phyloP scores from a whole-genome alignment of 2,113 vertebrate species.

The Amia ocellicauda region DNA sequence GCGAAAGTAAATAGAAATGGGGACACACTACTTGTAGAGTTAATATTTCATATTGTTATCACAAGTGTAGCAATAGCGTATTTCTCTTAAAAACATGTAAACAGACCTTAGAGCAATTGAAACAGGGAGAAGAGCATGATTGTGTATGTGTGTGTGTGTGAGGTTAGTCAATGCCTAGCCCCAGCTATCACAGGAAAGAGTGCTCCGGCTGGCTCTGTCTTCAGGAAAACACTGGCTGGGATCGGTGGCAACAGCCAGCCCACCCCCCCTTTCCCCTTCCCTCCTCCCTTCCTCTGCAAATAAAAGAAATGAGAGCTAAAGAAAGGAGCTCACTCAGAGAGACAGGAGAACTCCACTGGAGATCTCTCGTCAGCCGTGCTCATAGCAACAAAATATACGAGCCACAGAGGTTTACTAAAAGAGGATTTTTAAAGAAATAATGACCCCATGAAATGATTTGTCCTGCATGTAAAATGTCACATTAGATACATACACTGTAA shows the following conservation, averaged over 20 bases:
- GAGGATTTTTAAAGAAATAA: no score
- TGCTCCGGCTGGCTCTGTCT: conserved; percentile 41
- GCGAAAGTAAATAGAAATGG: no score
- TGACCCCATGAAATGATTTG: no score
- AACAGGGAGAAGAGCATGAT: not conserved
- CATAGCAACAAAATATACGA: no score
- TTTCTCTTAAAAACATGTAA: not conserved
- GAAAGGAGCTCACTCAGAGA: conserved; percentile 34
- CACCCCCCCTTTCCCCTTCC: conserved; percentile 39
- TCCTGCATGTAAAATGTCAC: no score
- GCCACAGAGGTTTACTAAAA: no score
- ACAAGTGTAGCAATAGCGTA: not conserved
- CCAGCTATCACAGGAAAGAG: conserved; percentile 51
- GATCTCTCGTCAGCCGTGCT: no score
- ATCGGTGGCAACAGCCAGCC: conserved; percentile 28
- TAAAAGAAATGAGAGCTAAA: conserved; percentile 33
- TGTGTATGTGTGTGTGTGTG: conserved; percentile 1
- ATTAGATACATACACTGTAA: no score
- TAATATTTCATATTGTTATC: not conserved
- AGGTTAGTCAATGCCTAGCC: conserved; percentile 31
- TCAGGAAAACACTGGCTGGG: conserved; percentile 40
- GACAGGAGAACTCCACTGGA: not conserved
- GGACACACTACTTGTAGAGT: not conserved
- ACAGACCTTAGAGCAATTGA: not conserved
- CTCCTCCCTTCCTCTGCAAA: conserved; percentile 50